Conservation (phyloP, 2,888 invertebrate genomes). For the Tenthredo amoena region DNA sequence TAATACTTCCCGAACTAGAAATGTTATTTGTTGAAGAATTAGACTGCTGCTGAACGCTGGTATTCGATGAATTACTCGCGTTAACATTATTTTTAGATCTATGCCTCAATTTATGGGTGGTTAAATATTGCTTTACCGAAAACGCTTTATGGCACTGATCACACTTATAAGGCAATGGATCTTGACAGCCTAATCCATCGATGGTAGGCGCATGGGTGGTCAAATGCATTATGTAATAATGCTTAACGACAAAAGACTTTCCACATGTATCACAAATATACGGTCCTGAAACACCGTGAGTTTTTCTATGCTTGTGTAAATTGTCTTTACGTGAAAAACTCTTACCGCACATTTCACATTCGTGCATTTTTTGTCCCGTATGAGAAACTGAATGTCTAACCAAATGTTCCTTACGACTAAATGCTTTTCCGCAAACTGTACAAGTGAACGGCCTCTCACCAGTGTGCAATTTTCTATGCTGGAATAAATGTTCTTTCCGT, state of each 20-base stretch:
- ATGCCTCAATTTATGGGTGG: conserved; percentile 82
- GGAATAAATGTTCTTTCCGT: conserved; percentile 85
- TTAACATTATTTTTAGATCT: conserved; percentile 79
- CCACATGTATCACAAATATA: conserved; percentile 84
- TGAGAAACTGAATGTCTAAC: conserved; percentile 84
- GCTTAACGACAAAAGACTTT: conserved; percentile 84
- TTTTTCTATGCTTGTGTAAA: conserved; percentile 82
- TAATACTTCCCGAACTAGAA: conserved; percentile 59
- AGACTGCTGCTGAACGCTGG: conserved; percentile 57
- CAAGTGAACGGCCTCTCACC: conserved; percentile 85
- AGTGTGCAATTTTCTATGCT: conserved; percentile 84
- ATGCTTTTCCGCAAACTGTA: conserved; percentile 83
- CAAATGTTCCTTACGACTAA: conserved; percentile 85
- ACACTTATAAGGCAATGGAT: conserved; percentile 80
- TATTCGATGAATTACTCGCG: conserved; percentile 62
- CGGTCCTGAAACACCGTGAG: conserved; percentile 81
- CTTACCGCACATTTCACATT: conserved; percentile 82
- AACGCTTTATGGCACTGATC: conserved; percentile 82
- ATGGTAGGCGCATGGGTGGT: conserved; percentile 77
- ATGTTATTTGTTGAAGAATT: conserved; percentile 61
- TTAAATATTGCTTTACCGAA: conserved; percentile 83
- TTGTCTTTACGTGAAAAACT: conserved; percentile 82
- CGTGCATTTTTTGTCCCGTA: conserved; percentile 84
- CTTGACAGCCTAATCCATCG: conserved; percentile 68
- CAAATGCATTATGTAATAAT: conserved; percentile 84